Conservation (phyloP, 2,113 vertebrate genomes). For the Pygoscelis antarcticus region DNA sequence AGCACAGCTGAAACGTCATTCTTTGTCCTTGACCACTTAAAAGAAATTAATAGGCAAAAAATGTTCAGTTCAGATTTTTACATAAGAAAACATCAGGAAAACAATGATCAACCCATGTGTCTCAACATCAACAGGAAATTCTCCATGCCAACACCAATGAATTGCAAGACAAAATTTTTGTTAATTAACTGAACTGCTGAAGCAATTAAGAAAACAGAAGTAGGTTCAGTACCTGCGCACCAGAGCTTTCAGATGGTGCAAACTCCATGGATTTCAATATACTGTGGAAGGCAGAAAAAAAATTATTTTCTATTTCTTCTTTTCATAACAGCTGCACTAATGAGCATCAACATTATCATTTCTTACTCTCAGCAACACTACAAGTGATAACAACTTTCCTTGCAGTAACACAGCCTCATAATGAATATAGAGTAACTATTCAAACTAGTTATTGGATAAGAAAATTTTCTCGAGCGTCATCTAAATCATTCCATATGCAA, state of each 20-base stretch:
- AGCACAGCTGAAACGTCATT: background rate
- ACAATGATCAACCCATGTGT: background rate
- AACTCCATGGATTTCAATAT: conserved; percentile 99
- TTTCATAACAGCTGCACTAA: background rate
- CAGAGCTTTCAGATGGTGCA: conserved; percentile 84
- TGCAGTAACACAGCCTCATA: conserved; percentile 59
- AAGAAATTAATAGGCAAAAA: background rate
- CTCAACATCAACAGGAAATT: background rate
- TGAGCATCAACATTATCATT: conserved; percentile 12
- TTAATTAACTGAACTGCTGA: background rate
- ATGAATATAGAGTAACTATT: conserved; percentile 70
- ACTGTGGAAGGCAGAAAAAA: conserved; percentile 74
- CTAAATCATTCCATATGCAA: conserved; percentile 76
- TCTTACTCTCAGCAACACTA: conserved; percentile 55
- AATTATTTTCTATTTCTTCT: conserved; percentile 45
- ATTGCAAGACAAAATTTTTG: background rate
- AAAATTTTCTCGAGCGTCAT: conserved; percentile 73
- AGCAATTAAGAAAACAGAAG: background rate
- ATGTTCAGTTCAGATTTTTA: background rate
- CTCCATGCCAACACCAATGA: background rate
- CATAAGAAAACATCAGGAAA: background rate
- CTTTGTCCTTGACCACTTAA: conserved; percentile 9
- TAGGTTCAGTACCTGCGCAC: conserved; percentile 83
- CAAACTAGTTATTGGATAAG: conserved; percentile 63
- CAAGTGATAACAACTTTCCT: conserved; percentile 63